A percentile compares a stretch with the other conserved stretches of the same genome.
phyloP scores from a whole-genome alignment of 2,113 vertebrate species.

The Fregata magnificens region DNA sequence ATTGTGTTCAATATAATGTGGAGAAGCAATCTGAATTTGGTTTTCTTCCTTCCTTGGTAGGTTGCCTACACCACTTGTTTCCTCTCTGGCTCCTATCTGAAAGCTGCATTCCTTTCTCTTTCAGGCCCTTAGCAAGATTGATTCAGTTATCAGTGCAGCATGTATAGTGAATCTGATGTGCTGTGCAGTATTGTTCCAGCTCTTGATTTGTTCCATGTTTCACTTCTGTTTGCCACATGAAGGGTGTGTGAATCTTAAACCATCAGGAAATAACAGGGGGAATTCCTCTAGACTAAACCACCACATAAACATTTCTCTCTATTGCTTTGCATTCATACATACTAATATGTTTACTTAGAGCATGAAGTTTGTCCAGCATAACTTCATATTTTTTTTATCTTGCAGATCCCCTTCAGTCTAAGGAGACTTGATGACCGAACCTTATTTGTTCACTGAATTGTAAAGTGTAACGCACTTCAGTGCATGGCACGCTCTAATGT shows the following conservation, averaged over 20 bases:
- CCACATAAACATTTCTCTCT: constrained; percentile 4
- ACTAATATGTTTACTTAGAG: neutral
- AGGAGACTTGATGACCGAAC: neutral
- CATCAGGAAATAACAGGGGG: constrained; percentile 47
- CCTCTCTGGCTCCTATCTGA: constrained; percentile 29
- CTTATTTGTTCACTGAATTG: neutral
- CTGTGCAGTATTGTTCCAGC: constrained; percentile 31
- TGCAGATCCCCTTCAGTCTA: constrained; percentile 14
- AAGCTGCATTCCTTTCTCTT: constrained; percentile 47
- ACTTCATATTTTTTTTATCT: neutral
- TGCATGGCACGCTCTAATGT: neutral
- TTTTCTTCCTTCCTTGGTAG: constrained; percentile 56
- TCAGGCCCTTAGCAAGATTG: constrained; percentile 16
- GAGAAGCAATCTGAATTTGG: constrained; percentile 38
- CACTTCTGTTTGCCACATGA: constrained; percentile 58
- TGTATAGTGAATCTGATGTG: neutral
- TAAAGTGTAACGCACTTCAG: neutral
- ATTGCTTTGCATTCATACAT: constrained; percentile 8
- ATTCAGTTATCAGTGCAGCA: constrained; percentile 21
- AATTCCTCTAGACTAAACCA: constrained; percentile 56
- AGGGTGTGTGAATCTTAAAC: constrained; percentile 31
- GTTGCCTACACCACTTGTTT: constrained; percentile 55
- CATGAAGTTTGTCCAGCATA: neutral
- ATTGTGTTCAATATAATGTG: neutral
- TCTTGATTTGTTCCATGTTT: constrained; percentile 64